Evolutionary conservation across 2,113 vertebrate genomes (phyloP).

Genomic region (Pseudonaja textilis): DNA sequence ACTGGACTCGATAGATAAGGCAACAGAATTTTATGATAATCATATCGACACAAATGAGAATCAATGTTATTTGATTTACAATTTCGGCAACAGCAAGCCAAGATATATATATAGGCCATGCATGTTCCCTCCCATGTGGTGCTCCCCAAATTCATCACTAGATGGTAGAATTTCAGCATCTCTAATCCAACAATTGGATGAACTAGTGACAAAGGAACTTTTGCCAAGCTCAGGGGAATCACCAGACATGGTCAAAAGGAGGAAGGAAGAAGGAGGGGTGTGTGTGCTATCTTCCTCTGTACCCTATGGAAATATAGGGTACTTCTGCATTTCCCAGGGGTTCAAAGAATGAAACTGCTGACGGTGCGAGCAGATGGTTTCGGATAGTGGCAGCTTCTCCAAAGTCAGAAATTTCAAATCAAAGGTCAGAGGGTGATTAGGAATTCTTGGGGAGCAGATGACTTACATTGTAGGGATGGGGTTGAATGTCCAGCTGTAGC

Average conservation of each 20-base stretch:
- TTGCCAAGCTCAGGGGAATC: background rate
- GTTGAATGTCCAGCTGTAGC: background rate
- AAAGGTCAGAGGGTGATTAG: background rate
- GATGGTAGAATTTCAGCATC: background rate
- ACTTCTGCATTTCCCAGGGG: background rate
- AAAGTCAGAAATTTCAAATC: background rate
- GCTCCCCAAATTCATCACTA: background rate
- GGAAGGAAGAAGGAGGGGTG: background rate
- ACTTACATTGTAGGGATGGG: background rate
- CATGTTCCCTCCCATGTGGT: background rate
- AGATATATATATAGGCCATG: background rate
- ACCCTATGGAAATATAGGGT: background rate
- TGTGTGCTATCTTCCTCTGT: background rate
- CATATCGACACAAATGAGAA: background rate
- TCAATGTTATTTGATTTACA: background rate
- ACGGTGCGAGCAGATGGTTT: background rate
- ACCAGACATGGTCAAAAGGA: background rate
- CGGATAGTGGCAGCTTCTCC: no score
- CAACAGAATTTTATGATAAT: no score
- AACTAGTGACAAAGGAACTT: background rate
- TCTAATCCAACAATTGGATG: background rate
- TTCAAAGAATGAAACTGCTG: background rate
- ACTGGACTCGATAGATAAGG: no score
- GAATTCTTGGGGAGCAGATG: background rate
- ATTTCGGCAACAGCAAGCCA: background rate